phyloP scores from a whole-genome alignment of 1,140 invertebrate genomes.

The Melitaea cinxia region DNA sequence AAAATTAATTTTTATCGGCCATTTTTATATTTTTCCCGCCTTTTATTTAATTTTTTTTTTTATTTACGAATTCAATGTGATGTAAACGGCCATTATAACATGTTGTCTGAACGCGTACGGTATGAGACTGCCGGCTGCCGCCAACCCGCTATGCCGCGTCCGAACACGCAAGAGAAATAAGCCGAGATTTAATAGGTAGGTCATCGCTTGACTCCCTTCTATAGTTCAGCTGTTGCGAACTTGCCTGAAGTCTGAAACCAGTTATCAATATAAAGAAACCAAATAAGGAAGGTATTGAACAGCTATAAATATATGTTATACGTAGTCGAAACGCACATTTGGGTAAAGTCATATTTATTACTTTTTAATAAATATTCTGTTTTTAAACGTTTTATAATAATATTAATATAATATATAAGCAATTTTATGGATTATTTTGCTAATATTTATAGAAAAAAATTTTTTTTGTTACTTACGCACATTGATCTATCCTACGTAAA shows the following conservation, averaged over 20 bases:
- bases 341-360: too few species aligned
- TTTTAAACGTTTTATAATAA: too few species aligned
- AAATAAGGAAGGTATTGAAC: not conserved
- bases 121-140: slow-evolving; percentile 51
- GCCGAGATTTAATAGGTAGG: slow-evolving; percentile 64
- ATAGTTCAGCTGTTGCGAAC: slow-evolving; percentile 38
- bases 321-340: too few species aligned
- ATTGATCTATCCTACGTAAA: too few species aligned
- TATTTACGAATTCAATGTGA: slow-evolving; percentile 1
- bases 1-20: not conserved
- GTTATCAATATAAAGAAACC: not conserved
- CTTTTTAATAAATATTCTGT: too few species aligned
- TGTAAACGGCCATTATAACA: slow-evolving; percentile 33
- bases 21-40: slow-evolving; percentile 41
- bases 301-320: not conserved
- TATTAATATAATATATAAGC: too few species aligned
- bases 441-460: too few species aligned
- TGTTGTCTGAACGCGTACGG: slow-evolving; percentile 36
- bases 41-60: slow-evolving; percentile 39
- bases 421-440: too few species aligned
- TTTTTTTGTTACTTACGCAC: too few species aligned
- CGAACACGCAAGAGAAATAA: slow-evolving; percentile 48
- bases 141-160: slow-evolving; percentile 36
- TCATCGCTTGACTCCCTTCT: slow-evolving; percentile 50
- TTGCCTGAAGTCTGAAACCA: slow-evolving; percentile 16